Percentiles rank a stretch among this genome's conserved stretches.
phyloP scores from a whole-genome alignment of 2,113 vertebrate genomes.

The Boleophthalmus pectinirostris region DNA sequence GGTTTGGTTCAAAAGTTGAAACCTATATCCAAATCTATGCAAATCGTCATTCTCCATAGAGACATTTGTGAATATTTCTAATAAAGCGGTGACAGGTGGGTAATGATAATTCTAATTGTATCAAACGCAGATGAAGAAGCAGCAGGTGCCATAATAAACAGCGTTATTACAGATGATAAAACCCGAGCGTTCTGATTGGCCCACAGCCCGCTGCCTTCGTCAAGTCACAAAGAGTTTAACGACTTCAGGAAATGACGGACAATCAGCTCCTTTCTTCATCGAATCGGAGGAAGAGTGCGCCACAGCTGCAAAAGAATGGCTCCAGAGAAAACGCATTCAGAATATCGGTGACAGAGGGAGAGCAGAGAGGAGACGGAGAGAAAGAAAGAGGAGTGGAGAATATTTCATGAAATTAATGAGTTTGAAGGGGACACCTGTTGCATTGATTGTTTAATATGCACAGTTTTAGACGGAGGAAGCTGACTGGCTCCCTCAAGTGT shows the following conservation, averaged over 20 bases:
- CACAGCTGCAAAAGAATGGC: background rate
- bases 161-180: background rate
- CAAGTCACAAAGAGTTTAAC: constrained; percentile 5
- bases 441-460: background rate
- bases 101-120: constrained; percentile 1
- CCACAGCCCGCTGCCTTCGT: background rate
- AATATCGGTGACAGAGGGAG: background rate
- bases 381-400: background rate
- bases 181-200: background rate
- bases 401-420: background rate
- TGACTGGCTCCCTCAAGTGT: background rate
- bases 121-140: constrained; percentile 1
- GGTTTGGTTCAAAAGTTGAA: background rate
- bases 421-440: constrained; percentile 2
- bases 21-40: background rate
- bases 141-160: constrained; percentile 2
- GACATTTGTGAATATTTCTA: background rate
- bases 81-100: background rate
- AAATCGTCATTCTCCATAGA: background rate
- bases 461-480: background rate
- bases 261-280: background rate
- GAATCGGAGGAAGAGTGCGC: background rate
- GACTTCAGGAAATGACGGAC: background rate
- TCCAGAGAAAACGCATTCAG: background rate
- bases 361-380: background rate